Evolutionary conservation across 1,140 invertebrate genomes (phyloP).

Genomic region (Macrosteles quadrilineatus): DNA sequence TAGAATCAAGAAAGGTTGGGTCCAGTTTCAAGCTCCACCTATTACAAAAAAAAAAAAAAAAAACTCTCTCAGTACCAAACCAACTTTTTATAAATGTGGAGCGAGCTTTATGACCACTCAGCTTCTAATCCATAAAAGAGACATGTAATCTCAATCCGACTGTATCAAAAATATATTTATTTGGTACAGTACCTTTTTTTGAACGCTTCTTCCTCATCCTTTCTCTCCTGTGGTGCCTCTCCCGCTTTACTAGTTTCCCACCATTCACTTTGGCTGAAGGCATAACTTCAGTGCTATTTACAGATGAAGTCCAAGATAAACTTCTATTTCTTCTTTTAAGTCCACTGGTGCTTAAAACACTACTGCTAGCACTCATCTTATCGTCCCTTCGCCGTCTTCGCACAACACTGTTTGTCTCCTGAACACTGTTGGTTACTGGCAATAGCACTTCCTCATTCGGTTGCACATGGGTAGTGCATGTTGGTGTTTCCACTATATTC

Average conservation of each 20-base stretch:
- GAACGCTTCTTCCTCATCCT: slow-evolving; percentile 16
- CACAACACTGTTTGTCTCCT: slow-evolving; percentile 5
- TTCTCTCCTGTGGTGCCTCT: slow-evolving; percentile 15
- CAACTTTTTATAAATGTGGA: too few species aligned
- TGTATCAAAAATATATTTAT: too few species aligned
- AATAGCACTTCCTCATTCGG: too few species aligned
- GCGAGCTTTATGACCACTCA: too few species aligned
- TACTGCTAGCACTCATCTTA: slow-evolving; percentile 18
- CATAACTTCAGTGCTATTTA: slow-evolving; percentile 1
- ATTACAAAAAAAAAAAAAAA: too few species aligned
- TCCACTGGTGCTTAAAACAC: slow-evolving; percentile 21
- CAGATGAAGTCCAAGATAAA: slow-evolving; percentile 28
- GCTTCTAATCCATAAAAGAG: too few species aligned
- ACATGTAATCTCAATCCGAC: too few species aligned
- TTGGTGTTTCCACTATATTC: background rate
- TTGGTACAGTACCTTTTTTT: slow-evolving; percentile 21
- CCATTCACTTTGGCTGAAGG: slow-evolving; percentile 24
- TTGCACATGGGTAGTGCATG: background rate
- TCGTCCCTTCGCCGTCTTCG: background rate
- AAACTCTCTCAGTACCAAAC: too few species aligned
- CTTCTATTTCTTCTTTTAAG: slow-evolving; percentile 32
- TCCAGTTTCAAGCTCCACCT: too few species aligned
- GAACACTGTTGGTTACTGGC: background rate
- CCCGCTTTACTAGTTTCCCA: slow-evolving; percentile 13
- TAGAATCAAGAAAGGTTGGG: too few species aligned